These are phyloP conservation scores for Heliconius himera DNA, from an alignment of 1,140 invertebrate species.

Conservation along the genomic window DNA sequence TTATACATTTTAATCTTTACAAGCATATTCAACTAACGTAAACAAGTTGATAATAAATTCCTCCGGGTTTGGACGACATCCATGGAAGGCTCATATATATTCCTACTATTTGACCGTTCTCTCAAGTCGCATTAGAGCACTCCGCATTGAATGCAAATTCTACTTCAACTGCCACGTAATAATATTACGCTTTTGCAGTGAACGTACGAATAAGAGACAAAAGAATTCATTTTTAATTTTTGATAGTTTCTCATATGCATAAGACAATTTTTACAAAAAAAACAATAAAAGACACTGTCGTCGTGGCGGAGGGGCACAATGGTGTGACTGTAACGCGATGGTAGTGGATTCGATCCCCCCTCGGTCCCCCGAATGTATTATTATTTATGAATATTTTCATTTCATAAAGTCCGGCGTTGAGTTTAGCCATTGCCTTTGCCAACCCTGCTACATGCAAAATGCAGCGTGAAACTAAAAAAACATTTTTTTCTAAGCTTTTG, in stretches of 20 bases:
- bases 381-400: too few species aligned
- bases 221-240: not conserved
- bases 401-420: too few species aligned
- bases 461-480: too few species aligned
- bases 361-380: too few species aligned
- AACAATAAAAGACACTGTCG: too few species aligned
- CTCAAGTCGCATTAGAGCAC: constrained; percentile 32
- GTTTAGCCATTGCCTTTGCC: too few species aligned
- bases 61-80: not conserved
- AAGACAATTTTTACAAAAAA: too few species aligned
- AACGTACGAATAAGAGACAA: not conserved
- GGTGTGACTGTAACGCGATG: too few species aligned
- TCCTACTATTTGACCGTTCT: constrained; percentile 25
- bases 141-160: constrained; percentile 50
- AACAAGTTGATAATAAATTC: not conserved
- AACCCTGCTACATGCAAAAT: too few species aligned
- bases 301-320: too few species aligned
- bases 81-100: constrained; percentile 1
- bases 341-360: too few species aligned
- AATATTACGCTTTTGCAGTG: constrained; percentile 10
- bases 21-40: not conserved
- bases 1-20: not conserved
- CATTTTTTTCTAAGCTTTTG: too few species aligned
- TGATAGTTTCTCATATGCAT: not conserved
- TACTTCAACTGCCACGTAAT: constrained; percentile 27